phyloP scores from a whole-genome alignment of 2,797 vertebrate genomes.

The Podargus strigoides region DNA sequence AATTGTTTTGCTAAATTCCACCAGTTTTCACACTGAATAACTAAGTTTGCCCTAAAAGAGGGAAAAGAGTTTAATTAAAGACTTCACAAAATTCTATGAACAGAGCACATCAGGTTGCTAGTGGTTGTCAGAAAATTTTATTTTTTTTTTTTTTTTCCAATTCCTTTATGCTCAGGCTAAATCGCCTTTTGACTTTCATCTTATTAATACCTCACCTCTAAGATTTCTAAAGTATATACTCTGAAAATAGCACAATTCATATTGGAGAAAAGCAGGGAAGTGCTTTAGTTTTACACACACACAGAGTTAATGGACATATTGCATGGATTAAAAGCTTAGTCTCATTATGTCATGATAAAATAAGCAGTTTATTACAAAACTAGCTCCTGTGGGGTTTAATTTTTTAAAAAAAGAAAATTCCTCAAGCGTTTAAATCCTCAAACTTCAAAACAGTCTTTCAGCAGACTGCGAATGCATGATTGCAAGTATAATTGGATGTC shows the following conservation, averaged over 20 bases:
- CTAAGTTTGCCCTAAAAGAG: slow-evolving; percentile 88
- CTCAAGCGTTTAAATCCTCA: background rate
- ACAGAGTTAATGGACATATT: slow-evolving; percentile 25
- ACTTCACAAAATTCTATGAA: background rate
- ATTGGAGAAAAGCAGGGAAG: slow-evolving; percentile 7
- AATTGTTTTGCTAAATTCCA: slow-evolving; percentile 98
- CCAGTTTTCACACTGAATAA: slow-evolving; percentile 98
- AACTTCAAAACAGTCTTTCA: background rate
- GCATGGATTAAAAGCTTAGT: slow-evolving; percentile 51
- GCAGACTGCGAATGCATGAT: background rate
- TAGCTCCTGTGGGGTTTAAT: background rate
- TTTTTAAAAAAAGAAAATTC: background rate
- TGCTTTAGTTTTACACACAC: slow-evolving; percentile 34
- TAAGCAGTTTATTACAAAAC: slow-evolving; percentile 19
- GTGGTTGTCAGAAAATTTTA: background rate
- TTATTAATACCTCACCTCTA: background rate
- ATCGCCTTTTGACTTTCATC: background rate
- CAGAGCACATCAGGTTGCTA: background rate
- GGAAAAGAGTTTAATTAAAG: background rate
- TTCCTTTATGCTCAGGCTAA: background rate
- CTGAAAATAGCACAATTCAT: background rate
- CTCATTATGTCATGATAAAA: slow-evolving; percentile 16
- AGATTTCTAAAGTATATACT: background rate
- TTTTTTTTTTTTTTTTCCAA: no score
- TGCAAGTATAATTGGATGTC: background rate